Evolutionary conservation across 2,888 invertebrate genomes (phyloP), one percentile per base, ranked within the genome.

Genomic region (Tipula confusa): DNA sequence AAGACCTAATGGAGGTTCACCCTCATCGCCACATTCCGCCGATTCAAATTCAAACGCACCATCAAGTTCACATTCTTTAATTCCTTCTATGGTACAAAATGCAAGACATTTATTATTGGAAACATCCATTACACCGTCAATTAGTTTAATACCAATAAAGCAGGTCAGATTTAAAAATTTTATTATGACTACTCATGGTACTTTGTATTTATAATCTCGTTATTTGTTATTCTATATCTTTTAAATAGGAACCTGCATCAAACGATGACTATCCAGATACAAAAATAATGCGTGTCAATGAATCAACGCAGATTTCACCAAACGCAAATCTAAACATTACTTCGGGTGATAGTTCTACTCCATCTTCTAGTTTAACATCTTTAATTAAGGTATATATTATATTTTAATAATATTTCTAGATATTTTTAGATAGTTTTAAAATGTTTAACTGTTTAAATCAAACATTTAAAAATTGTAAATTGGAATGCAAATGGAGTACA

Each of bases 101-200:
- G 83, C 85, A 15, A 87, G 87, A 29, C 89, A 89, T 85, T 87
- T 84, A 36, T 84, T 84, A 18, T 82, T 87, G 84, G 90, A 90
- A 84, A 88, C 89, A 85, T 91, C 91, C 86, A 95, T 96, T 87
- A 95, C 95, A 86, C 96, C 96, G 28, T 96, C 95, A 85, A 96
- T 96, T 87, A 95, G 95, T 64, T 91, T 96, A 83, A 96, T 96
- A 90, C 96, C 96, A 84, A 96, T 96, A 86, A 96, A 96, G 89
- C 95, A 95, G 91, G 93, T 92, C 87, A 87, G 86, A 86, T 82
- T 83, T 36, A 4, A 31, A n/a, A 6, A 81, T 29, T 15, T 43
- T 11, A 24, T 1, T 64, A 4, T 64, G 7, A 7, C n/a, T 15
- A 43, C 2, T 0, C 24, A 24, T 64, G 24, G 29, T 29, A 64